Conservation (phyloP, 2,888 invertebrate species). For the Panzeria rudis region DNA sequence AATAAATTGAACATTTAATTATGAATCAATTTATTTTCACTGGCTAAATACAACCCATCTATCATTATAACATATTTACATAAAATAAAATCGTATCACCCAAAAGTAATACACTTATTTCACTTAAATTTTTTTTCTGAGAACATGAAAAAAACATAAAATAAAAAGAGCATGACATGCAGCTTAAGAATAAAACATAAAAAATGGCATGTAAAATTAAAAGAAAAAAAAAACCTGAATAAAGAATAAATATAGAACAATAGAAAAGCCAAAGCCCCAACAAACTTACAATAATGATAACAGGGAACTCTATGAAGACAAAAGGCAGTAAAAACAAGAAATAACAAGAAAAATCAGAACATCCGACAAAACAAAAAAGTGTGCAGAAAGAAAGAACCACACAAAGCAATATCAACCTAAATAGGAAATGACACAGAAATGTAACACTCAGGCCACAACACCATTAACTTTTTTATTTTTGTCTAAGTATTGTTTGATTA, state of each 20-base stretch:
- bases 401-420: conserved; percentile 62
- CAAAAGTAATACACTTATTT: conserved; percentile 27
- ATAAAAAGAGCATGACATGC: conserved; percentile 53
- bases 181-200: conserved; percentile 41
- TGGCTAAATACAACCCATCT: conserved; percentile 77
- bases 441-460: conserved; percentile 76
- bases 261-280: conserved; percentile 17
- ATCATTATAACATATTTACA: conserved; percentile 83
- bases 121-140: not conserved
- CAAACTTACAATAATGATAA: conserved; percentile 50
- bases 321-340: conserved; percentile 33
- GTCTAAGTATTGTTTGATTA: not conserved
- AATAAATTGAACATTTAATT: not conserved
- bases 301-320: conserved; percentile 47
- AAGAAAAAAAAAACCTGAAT: conserved; percentile 9
- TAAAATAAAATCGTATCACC: conserved; percentile 74
- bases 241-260: conserved; percentile 24
- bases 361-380: conserved; percentile 22
- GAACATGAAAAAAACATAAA: conserved; percentile 25
- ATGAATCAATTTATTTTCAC: not conserved
- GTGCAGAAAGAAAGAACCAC: not conserved
- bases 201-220: conserved; percentile 2
- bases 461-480: conserved; percentile 66
- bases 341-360: conserved; percentile 29
- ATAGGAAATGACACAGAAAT: conserved; percentile 79